Conservation (phyloP, 2,888 invertebrate genomes). For the Erebia ligea region DNA sequence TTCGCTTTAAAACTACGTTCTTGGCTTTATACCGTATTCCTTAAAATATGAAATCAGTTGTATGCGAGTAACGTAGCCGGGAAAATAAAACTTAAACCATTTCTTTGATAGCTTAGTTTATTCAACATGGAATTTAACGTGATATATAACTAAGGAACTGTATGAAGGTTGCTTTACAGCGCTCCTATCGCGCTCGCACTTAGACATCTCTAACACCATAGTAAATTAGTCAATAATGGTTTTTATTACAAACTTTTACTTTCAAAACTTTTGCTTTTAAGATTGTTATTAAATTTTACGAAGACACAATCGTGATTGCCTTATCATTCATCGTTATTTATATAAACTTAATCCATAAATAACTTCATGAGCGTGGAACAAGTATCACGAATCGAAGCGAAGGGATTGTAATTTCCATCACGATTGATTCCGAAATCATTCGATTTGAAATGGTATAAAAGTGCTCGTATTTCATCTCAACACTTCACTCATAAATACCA, state of each 20-base stretch:
- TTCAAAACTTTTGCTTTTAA: not conserved
- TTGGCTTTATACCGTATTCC: conserved; percentile 22
- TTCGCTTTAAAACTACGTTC: conserved; percentile 27
- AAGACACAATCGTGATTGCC: not conserved
- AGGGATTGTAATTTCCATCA: conserved; percentile 5
- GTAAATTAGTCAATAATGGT: no score
- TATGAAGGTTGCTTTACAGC: no score
- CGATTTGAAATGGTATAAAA: conserved; percentile 1
- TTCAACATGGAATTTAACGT: not conserved
- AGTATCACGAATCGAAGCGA: conserved; percentile 1
- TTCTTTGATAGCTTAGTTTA: not conserved
- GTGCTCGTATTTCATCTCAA: conserved; percentile 16
- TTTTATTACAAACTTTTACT: no score
- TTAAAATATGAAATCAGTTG: conserved; percentile 18
- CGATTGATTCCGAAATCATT: conserved; percentile 4
- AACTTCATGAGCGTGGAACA: not conserved
- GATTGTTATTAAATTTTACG: not conserved
- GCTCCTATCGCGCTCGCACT: no score
- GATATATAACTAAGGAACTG: no score
- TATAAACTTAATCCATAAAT: conserved; percentile 5
- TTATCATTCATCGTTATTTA: conserved; percentile 6
- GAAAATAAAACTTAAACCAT: conserved; percentile 13
- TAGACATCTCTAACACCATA: no score
- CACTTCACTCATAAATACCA: conserved; percentile 8
- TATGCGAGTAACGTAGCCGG: conserved; percentile 2